Conservation (phyloP, 2,113 vertebrate species). For the Rhipidura dahli region DNA sequence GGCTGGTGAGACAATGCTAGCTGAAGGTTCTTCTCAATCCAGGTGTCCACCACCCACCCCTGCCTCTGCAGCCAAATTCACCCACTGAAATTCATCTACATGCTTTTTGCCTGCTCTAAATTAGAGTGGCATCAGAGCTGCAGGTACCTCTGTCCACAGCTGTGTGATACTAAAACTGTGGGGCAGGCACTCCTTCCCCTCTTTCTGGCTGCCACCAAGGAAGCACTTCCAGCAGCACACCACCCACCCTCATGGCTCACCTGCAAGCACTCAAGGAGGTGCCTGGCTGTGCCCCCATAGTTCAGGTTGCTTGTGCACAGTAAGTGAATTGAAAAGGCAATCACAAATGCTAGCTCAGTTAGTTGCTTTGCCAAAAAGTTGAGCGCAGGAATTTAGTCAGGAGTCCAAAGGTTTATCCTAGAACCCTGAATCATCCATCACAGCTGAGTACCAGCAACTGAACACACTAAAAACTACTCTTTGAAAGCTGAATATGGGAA, state of each 20-base stretch:
- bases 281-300: neutral
- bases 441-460: neutral
- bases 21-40: neutral
- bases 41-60: neutral
- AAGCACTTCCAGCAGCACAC: neutral
- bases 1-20: neutral
- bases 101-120: neutral
- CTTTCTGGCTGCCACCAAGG: neutral
- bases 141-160: neutral
- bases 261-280: neutral
- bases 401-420: neutral
- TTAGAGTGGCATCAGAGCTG: neutral
- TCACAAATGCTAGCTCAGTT: neutral
- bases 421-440: neutral
- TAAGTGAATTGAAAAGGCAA: neutral
- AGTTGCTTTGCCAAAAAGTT: neutral
- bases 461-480: neutral
- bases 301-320: neutral
- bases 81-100: neutral
- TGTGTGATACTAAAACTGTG: neutral
- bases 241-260: neutral
- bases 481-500: neutral
- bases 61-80: neutral
- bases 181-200: neutral
- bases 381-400: neutral